Percentiles rank a stretch among this genome's conserved stretches.
phyloP scores from a whole-genome alignment of 2,888 invertebrate species.

The Carpatolechia fugitivella region DNA sequence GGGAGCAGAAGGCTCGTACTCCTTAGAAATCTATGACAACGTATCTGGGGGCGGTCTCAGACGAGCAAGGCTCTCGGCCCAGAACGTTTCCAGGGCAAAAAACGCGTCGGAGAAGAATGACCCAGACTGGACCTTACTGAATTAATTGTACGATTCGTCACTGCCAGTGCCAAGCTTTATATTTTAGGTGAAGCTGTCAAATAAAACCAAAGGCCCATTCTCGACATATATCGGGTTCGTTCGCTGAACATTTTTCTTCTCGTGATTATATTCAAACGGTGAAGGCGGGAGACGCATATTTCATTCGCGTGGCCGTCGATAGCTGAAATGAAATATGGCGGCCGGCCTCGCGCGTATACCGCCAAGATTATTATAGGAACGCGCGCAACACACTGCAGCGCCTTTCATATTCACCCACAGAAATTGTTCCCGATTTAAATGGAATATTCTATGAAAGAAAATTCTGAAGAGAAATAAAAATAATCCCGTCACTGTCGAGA shows the following conservation, averaged over 20 bases:
- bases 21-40: too few species aligned
- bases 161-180: background rate
- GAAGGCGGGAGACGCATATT: slow-evolving; percentile 52
- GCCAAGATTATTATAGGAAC: slow-evolving; percentile 26
- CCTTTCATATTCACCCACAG: background rate
- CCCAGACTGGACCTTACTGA: too few species aligned
- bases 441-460: background rate
- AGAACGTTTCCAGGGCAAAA: too few species aligned
- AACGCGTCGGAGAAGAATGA: too few species aligned
- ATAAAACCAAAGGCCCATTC: slow-evolving; percentile 10
- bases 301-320: slow-evolving; percentile 63
- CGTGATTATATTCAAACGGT: slow-evolving; percentile 49
- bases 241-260: slow-evolving; percentile 36
- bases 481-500: slow-evolving; percentile 4
- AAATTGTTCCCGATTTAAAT: background rate
- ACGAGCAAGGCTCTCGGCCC: too few species aligned
- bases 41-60: too few species aligned
- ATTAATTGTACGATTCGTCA: too few species aligned
- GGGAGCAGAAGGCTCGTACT: too few species aligned
- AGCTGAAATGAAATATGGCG: slow-evolving; percentile 53
- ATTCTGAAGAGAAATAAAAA: slow-evolving; percentile 4
- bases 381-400: slow-evolving; percentile 16
- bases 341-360: slow-evolving; percentile 13
- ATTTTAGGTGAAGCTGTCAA: background rate
- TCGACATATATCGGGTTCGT: slow-evolving; percentile 30